Base-by-base conservation (phyloP, 2,888 invertebrate species). In the Dryobota labecula region DNA sequence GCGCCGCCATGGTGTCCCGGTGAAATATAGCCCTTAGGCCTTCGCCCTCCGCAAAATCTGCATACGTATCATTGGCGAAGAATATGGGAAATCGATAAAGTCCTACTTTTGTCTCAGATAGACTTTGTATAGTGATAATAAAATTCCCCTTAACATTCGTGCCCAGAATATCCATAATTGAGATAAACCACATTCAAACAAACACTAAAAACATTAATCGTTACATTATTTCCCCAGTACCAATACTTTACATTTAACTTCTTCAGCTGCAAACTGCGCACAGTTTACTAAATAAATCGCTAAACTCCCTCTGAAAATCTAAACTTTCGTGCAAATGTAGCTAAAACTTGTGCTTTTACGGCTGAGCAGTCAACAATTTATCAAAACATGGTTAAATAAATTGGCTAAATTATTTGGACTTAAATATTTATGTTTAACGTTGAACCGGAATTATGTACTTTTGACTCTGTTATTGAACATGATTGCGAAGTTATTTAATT, bases 201-300 rank as follows among this genome's bases (percentile, higher is more conserved):
- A 53, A 51, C 20, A 49, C 13, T 27, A 30, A 61, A 43, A 60
- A 30, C 56, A 65, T 76, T 27, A 57, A 70, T 76, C 30, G 30
- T 49, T 63, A 24, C 3, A 20, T 56, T 47, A 6, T 1, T n/a
- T n/a, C 15, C 6, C 30, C 43, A 54, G 71, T 51, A 78, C 63
- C 78, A 51, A 81, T 78, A 66, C 77, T 80, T 80, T 51, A 76
- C 53, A n/a, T 58, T 68, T 41, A 53, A 63, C 68, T 72, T 66
- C 36, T 80, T 62, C 65, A 54, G 78, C 71, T 64, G 41, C 68
- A 54, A 78, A 82, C 73, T 68, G 62, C 64, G 53, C 45, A 69
- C 78, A 82, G 56, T 82, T 77, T 73, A 78, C 72, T 77, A 62
- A 82, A 80, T 82, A 78, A 72, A 80, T 80, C 45, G 61, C 38